Conservation (phyloP, 2,888 invertebrate species). For the Cartodere bifasciata region DNA sequence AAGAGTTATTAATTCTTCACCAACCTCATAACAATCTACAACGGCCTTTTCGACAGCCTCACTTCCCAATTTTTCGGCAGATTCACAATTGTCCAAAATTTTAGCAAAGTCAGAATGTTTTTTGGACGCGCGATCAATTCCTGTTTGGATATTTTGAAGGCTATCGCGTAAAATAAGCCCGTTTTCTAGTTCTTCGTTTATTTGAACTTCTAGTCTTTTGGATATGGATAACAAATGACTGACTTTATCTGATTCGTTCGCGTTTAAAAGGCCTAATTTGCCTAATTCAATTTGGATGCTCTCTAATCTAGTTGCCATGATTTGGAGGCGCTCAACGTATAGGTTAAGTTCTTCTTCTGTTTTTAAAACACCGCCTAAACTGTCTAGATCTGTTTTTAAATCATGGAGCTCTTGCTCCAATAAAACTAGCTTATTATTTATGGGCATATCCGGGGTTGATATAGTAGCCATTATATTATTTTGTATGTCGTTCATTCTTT, state of each 20-base stretch:
- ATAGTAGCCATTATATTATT: slow-evolving; percentile 54
- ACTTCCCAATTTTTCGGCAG: slow-evolving; percentile 57
- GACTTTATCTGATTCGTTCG: slow-evolving; percentile 63
- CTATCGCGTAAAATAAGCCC: slow-evolving; percentile 63
- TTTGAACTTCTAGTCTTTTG: slow-evolving; percentile 55
- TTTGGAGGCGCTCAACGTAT: slow-evolving; percentile 69
- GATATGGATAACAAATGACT: slow-evolving; percentile 58
- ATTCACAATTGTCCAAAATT: slow-evolving; percentile 60
- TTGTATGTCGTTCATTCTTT: slow-evolving; percentile 53
- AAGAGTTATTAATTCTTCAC: slow-evolving; percentile 54
- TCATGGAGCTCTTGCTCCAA: slow-evolving; percentile 69
- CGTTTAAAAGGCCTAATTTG: slow-evolving; percentile 58
- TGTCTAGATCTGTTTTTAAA: slow-evolving; percentile 53
- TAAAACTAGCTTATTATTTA: slow-evolving; percentile 59
- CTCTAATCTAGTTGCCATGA: slow-evolving; percentile 60
- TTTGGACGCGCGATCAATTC: slow-evolving; percentile 54
- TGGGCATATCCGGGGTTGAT: slow-evolving; percentile 59
- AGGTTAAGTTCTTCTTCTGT: slow-evolving; percentile 71
- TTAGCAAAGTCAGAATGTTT: slow-evolving; percentile 49
- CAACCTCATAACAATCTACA: slow-evolving; percentile 55
- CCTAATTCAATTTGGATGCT: slow-evolving; percentile 71
- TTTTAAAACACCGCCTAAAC: slow-evolving; percentile 65
- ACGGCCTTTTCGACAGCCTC: slow-evolving; percentile 68
- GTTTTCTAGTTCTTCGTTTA: slow-evolving; percentile 66
- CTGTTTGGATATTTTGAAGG: slow-evolving; percentile 57